A percentile compares a stretch with the other conserved stretches of the same genome.
Conservation (phyloP, 2,113 vertebrate genomes). For the Oncorhynchus gorbuscha region DNA sequence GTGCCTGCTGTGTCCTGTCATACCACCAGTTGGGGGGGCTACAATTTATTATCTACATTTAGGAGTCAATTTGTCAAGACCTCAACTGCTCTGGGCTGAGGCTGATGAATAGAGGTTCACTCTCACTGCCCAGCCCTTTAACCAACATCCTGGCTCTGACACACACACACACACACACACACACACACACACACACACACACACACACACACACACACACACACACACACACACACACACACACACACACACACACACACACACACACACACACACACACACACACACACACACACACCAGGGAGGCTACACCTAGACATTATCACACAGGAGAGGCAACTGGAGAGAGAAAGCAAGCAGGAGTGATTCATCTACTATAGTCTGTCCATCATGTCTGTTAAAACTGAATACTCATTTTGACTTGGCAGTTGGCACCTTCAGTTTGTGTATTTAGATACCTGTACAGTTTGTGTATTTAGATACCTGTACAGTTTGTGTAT, state of each 20-base stretch:
- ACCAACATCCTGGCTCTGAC: conserved; percentile 11
- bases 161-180: conserved; percentile 9
- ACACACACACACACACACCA: conserved; percentile 18
- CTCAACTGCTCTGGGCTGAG: conserved; percentile 38
- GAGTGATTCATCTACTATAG: not conserved
- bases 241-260: conserved; percentile 11
- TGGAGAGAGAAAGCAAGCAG: not conserved
- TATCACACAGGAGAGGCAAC: not conserved
- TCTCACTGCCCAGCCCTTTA: conserved; percentile 24
- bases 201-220: conserved; percentile 1
- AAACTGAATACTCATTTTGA: not conserved
- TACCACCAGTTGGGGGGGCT: conserved; percentile 33
- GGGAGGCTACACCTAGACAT: not conserved
- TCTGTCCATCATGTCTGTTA: too few species aligned
- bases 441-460: too few species aligned
- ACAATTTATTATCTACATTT: conserved; percentile 75
- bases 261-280: conserved; percentile 8
- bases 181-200: not conserved
- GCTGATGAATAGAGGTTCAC: conserved; percentile 47
- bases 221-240: not conserved
- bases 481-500: too few species aligned
- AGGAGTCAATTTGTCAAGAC: conserved; percentile 74
- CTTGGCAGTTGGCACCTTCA: too few species aligned
- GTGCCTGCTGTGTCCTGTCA: conserved; percentile 63
- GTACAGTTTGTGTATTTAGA: too few species aligned